Evolutionary conservation across 2,113 vertebrate species (phyloP).

Genomic region (Chaenogobius annularis): DNA sequence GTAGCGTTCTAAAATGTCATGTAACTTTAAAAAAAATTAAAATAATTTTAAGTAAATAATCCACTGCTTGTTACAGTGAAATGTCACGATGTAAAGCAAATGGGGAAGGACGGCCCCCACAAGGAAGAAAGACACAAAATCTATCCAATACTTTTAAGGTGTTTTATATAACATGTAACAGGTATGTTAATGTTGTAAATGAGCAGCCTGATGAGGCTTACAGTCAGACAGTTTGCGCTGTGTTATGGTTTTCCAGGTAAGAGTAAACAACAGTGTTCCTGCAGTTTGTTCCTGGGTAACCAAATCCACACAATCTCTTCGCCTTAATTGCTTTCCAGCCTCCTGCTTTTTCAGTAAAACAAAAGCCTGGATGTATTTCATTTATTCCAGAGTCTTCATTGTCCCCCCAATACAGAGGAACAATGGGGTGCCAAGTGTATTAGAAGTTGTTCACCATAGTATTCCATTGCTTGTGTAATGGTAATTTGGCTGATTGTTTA

Average conservation of each 20-base stretch:
- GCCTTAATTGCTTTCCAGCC: slow-evolving; percentile 57
- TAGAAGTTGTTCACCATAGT: background rate
- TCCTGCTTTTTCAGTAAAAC: slow-evolving; percentile 33
- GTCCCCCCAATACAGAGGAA: slow-evolving; percentile 48
- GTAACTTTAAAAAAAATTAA: no score
- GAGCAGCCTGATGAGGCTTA: background rate
- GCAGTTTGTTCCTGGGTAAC: slow-evolving; percentile 52
- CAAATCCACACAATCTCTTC: slow-evolving; percentile 49
- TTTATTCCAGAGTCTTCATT: slow-evolving; percentile 47
- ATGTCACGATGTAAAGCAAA: no score
- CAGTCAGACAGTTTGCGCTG: background rate
- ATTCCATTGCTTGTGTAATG: background rate
- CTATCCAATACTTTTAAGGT: background rate
- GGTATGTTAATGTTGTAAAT: background rate
- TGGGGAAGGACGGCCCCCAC: no score
- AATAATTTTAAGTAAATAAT: no score
- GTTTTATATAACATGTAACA: background rate
- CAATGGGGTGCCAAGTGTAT: slow-evolving; percentile 21
- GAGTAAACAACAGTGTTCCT: slow-evolving; percentile 25
- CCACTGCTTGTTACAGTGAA: no score
- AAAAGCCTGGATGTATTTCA: slow-evolving; percentile 57
- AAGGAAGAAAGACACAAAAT: background rate
- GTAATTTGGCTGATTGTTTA: background rate
- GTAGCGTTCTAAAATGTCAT: no score
- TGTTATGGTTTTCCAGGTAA: slow-evolving; percentile 23